Evolutionary conservation across 1,140 invertebrate species (phyloP), one percentile per base, ranked within the genome.

Genomic region (Capitella teleta): DNA sequence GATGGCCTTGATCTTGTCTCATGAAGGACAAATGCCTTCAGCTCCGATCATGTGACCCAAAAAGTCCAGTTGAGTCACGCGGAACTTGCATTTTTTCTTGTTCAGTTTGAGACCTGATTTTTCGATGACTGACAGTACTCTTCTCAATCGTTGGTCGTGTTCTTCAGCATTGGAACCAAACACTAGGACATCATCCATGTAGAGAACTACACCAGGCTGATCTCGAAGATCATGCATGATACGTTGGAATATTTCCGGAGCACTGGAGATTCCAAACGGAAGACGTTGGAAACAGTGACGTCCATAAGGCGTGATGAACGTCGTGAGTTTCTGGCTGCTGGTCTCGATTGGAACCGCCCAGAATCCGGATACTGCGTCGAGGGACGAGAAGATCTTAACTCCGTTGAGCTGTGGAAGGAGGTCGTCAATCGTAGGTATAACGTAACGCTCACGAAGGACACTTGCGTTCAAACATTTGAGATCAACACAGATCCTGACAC

Each of bases 171-270:
- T 12, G 16, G 21, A n/a, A 49, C 34, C 19, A 41, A n/a, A 25
- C 2, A 45, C 38, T 18, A 41, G 3, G n/a, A 43, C 25, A 37
- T 57, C 56, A 21, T 58, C 55, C 23, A 19, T 28, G 19, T 23
- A 47, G 21, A 49, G 47, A 5, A 28, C 16, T 5, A 50, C 54
- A 18, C 51, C 54, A 12, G 19, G 10, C 26, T 73, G 53, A 37
- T 59, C 60, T 36, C 59, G 51, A 38, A 70, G 59, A 40, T 65
- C 60, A 48, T 60, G 43, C 38, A 61, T 61, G 19, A 49, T 32
- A 43, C 55, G 54, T 45, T 70, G 62, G 56, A 71, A 75, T 1
- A 62, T 52, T 51, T 68, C 67, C 10, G 47, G 25, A 28, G 26
- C 37, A 12, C 50, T 47, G 8, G 26, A 41, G 2, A 51, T 23